Percentiles rank a stretch among this genome's conserved stretches.
phyloP scores from a whole-genome alignment of 2,113 vertebrate genomes.

The Cyanoderma ruficeps region DNA sequence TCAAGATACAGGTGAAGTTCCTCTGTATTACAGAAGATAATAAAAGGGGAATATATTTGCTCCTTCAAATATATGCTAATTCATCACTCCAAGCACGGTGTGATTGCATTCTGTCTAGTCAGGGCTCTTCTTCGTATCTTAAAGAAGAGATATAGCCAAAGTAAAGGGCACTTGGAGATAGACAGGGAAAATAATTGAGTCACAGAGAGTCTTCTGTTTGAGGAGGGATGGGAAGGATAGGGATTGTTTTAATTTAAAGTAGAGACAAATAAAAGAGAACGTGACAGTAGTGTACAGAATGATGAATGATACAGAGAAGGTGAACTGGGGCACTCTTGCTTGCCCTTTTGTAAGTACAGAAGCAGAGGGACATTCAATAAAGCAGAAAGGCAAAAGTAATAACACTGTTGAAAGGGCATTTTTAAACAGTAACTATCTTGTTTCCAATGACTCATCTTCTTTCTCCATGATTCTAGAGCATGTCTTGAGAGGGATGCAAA shows the following conservation, averaged over 20 bases:
- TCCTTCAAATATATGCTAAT: slow-evolving; percentile 27
- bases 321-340: not conserved
- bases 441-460: not conserved
- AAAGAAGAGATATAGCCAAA: slow-evolving; percentile 4
- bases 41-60: not conserved
- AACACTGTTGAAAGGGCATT: not conserved
- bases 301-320: slow-evolving; percentile 20
- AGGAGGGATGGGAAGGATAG: slow-evolving; percentile 7
- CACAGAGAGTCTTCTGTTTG: slow-evolving; percentile 13
- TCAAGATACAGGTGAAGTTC: not conserved
- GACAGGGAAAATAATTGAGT: slow-evolving; percentile 37
- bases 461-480: not conserved
- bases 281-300: not conserved
- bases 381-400: not conserved
- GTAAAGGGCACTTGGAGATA: slow-evolving; percentile 17
- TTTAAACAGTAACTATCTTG: not conserved
- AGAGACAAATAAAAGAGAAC: slow-evolving; percentile 16
- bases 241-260: slow-evolving; percentile 39
- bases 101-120: slow-evolving; percentile 13
- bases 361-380: not conserved
- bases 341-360: not conserved
- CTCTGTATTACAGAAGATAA: not conserved
- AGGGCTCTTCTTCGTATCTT: not conserved
- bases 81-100: not conserved
- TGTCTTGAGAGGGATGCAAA: not conserved